Evolutionary conservation across 2,797 vertebrate species (phyloP), one percentile per base, ranked within the genome.

Genomic region (Echiichthys vipera): DNA sequence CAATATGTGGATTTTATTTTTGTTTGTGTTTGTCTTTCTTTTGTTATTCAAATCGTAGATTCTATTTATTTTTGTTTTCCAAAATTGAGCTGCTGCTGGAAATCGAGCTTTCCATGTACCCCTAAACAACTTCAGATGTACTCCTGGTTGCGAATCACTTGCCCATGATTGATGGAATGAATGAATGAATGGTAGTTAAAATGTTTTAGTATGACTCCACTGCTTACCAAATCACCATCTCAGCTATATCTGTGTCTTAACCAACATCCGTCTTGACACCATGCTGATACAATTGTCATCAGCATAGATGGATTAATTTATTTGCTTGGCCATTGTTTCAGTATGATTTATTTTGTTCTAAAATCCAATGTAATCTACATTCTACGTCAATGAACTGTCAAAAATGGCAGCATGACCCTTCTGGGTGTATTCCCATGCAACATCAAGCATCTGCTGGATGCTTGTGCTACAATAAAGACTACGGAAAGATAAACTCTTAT

Each of bases 211-310:
- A 20, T 22, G 42, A 24, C 67, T 74, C 59, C 62, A 58, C 51
- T 65, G 70, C 81, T 68, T 73, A 71, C 75, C 74, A 81, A 86
- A 67, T 69, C 68, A 68, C 43, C 56, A 67, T 73, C 43, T 58
- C 43, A 63, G 54, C 77, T 74, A 10, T 53, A 55, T 42, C 6
- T 53, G 34, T 85, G 72, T 73, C 24, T 67, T 81, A 83, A 83
- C 81, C 59, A 55, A 58, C 77, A 39, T 74, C 27, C 65, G 59
- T 64, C 53, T 57, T 80, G 73, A 81, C 71, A 36, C 32, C 45
- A 40, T 37, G 24, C 37, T 68, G 11, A 47, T 53, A 12, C 6
- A 43, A 43, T 17, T 24, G 34, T 81, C 76, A 71, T 63, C 64
- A 32, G 12, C 66, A 49, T 71, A 62, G 25, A 53, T 42, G 3